Conservation (phyloP, 92 coral and sea anemone genomes). For the Pocillopora meandrina region DNA sequence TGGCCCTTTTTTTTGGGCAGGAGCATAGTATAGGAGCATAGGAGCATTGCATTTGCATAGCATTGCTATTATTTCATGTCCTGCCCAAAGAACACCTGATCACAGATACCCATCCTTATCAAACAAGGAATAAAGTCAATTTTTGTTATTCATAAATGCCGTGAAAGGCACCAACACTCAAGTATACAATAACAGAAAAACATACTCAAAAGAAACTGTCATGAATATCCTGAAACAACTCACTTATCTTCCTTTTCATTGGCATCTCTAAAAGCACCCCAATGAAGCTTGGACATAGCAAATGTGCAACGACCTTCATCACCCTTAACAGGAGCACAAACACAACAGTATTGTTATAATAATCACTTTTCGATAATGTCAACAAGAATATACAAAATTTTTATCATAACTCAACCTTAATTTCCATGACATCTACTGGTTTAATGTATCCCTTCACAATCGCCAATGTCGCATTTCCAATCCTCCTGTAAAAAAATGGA, state of each 20-base stretch:
- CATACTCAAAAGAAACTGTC: neutral
- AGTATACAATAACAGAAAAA: neutral
- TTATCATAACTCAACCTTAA: constrained; percentile 55
- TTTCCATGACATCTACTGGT: constrained; percentile 92
- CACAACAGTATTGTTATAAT: neutral
- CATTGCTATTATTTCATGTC: no score
- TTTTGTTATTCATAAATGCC: neutral
- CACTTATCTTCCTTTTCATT: constrained; percentile 84
- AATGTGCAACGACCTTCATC: constrained; percentile 85
- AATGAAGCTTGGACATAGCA: constrained; percentile 80
- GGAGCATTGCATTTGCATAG: no score
- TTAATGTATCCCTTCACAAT: constrained; percentile 79
- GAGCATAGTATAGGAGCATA: no score
- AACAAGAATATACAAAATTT: neutral
- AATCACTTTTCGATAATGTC: no score
- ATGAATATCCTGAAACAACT: neutral
- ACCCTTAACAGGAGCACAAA: constrained; percentile 51
- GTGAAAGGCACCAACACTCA: neutral
- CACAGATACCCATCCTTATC: neutral
- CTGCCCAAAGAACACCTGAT: no score
- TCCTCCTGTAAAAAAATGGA: constrained; percentile 67
- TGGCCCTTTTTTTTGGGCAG: no score
- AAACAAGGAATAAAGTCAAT: no score
- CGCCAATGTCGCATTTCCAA: constrained; percentile 92
- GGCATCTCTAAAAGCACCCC: constrained; percentile 98